Evolutionary conservation across 2,888 invertebrate species (phyloP), one percentile per base, ranked within the genome.

Genomic region (Allolobophora icterica): DNA sequence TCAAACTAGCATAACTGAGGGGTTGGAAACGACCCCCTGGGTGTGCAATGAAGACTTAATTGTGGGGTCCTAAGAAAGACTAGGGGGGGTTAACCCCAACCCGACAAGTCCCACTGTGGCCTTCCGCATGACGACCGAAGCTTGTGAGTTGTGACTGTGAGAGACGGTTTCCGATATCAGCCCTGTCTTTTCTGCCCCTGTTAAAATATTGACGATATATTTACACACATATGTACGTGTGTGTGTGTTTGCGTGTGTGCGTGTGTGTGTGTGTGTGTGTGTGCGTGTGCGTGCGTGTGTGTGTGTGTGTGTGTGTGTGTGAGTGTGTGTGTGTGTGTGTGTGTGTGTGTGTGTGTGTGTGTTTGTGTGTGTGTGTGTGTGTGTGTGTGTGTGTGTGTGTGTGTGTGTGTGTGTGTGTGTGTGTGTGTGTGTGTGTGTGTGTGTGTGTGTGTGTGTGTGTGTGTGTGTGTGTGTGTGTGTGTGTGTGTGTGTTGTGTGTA

Each of bases 361-460:
- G 71, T 35, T 15, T 71, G 40, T 90, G 58, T 35, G 33, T 30
- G 38, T 91, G 71, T 34, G 71, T 91, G 40, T 35, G 89, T 90
- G 40, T 35, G 38, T 90, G 83, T 34, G n/a, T 89, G 40, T 83
- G 83, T 91, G 40, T 35, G 58, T 11, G 40, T 89, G 34, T 91
- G 38, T 89, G 71, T 83, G 58, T 58, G 91, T 71, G 30, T 58
- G 89, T 91, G 35, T 91, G 35, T 58, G 40, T 35, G 71, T 91
- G 83, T 35, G 71, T 91, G 33, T 91, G 89, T 91, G 38, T 71
- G 35, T 91, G 83, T 30, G n/a, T 90, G 38, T 89, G 89, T 90
- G 24, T 83, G 38, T 91, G 71, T 35, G 33, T 71, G 40, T 90
- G 58, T 35, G 33, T 30, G 38, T 91, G 71, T 34, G 71, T 91